Evolutionary conservation across 1,140 invertebrate genomes (phyloP).

Genomic region (Aphelenchoides besseyi): DNA sequence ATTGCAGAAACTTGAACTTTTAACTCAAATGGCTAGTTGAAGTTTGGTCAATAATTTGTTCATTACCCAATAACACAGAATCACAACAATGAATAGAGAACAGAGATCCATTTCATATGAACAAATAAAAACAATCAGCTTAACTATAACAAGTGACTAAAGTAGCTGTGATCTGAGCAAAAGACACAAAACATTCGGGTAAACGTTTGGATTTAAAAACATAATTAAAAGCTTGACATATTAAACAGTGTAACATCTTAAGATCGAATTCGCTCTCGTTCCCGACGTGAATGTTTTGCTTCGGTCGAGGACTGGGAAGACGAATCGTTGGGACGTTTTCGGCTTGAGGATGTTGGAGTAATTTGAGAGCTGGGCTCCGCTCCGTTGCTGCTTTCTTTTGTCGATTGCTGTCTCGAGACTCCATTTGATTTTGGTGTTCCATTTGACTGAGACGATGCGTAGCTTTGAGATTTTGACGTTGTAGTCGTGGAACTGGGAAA

Average conservation of each 20-base stretch:
- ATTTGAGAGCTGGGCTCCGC: not conserved
- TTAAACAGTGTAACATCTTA: too few species aligned
- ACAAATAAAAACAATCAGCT: not conserved
- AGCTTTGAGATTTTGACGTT: not conserved
- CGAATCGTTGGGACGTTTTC: not conserved
- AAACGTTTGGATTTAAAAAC: too few species aligned
- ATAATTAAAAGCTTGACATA: too few species aligned
- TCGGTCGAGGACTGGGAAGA: not conserved
- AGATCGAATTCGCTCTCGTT: not conserved
- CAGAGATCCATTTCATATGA: not conserved
- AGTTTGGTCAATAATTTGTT: too few species aligned
- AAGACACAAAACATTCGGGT: too few species aligned
- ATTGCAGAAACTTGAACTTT: too few species aligned
- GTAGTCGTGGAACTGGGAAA: constrained; percentile 16
- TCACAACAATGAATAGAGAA: not conserved
- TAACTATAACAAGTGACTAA: too few species aligned
- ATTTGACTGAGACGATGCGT: not conserved
- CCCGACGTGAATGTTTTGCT: not conserved
- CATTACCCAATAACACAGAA: too few species aligned
- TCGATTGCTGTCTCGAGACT: not conserved
- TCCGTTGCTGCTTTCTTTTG: not conserved
- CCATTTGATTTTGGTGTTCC: not conserved
- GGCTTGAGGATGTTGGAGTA: not conserved
- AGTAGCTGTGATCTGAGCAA: too few species aligned
- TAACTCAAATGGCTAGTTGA: too few species aligned